Base-by-base conservation (phyloP, 2,113 vertebrate species). In the Laticauda laticaudata region DNA sequence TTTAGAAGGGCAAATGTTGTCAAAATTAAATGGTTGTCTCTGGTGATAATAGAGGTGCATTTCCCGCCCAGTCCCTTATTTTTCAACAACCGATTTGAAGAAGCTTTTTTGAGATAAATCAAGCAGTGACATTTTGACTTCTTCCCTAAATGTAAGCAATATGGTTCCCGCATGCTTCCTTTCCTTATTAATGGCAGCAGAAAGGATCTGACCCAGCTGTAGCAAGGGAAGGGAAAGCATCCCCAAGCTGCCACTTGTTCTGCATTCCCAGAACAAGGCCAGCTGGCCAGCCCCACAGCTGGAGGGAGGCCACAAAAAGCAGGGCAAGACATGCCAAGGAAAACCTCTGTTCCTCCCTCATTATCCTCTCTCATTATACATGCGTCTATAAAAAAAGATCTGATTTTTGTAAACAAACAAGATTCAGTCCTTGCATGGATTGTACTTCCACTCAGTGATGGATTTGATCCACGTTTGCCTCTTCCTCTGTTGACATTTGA, bases 101-200 rank as follows among this genome's bases (percentile, higher is more conserved):
- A 97, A 98, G 97, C 97, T 97, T 97, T 97, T 97, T 96, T 97
- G 96, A 97, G 97, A 97, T 98, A 97, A 97, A 98, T 98, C 97
- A 98, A 97, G 97, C 93, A 96, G 95, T 97, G 97, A 98, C 97
- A 98, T 93, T 92, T 96, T 97, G 98, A 98, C 94, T 96, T 97
- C 96, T 97, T 97, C 97, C 97, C 97, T 97, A 96, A 96, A 97
- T 97, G 95, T 97, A 97, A 97, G 97, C 97, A 98, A 98, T 98
- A 98, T 98, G 98, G 97, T 95, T 97, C 97, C 97, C 98, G 98
- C 98, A 98, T 98, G 98, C 97, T 97, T 96, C 95, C 97, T 96
- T 97, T 98, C 97, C 98, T 98, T 98, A 98, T 98, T 98, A 98
- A 97, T 98, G 98, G 97, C 98, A 97, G 97, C 96, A 97, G 95